Base-by-base conservation (phyloP, 1,140 invertebrate species). In the Doryteuthis pealeii region DNA sequence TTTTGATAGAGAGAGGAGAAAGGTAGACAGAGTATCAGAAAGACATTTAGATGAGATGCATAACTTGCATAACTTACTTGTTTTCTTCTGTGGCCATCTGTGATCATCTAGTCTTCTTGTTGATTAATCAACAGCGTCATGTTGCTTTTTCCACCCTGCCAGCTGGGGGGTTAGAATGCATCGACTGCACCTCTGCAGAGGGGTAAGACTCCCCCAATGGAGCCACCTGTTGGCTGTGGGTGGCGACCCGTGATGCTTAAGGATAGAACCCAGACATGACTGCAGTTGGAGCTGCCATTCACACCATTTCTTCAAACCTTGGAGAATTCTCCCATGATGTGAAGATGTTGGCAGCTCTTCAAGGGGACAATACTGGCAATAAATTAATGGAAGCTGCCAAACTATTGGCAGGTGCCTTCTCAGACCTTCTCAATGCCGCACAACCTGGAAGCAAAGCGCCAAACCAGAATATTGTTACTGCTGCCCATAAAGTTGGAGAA, bases 221-320 rank as follows among this genome's bases (percentile, higher is more conserved):
- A 0, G 97, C 97, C 54, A 99, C 97, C 0, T 98, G 97, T 18
- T 96, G 99, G 87, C 92, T 99, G 8, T 95, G 99, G n/a, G 98
- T 96, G 0, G 89, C 97, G 54, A 97, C 96, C 1, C n/a, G n/a
- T n/a, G 93, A 91, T 90, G 85, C 77, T 76, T 88, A 77, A 80
- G 90, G 92, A 75, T 89, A 90, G 58, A n/a, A n/a, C n/a, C 83
- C 89, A n/a, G 97, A 99, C 88, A 95, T 96, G 84, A 95, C 94
- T n/a, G 95, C 96, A 18, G 95, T 99, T 1, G 96, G 96, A 0
- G 95, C 96, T 0, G 97, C 98, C 10, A 97, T 99, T 74, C 95
- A 95, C 12, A 98, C 97, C 33, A 99, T 99, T 80, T 95, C 96
- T 12, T 95, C 93, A 72, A 99, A 98, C 82, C 90, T 99, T 74